Base-by-base conservation (phyloP, 2,888 invertebrate genomes). In the Congeria kusceri region DNA sequence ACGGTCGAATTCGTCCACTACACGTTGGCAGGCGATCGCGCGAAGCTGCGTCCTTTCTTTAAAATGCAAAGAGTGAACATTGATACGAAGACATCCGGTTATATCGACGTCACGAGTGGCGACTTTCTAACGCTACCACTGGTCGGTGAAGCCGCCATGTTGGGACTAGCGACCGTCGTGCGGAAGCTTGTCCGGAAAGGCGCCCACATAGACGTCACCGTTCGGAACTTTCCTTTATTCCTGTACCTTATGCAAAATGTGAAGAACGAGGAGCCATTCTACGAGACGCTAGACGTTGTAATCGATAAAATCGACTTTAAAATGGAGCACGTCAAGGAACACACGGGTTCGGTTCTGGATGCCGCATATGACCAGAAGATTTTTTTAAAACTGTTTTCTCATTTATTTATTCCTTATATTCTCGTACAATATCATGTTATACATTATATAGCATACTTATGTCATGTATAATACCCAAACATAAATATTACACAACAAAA, bases 291-390 rank as follows among this genome's bases (percentile, higher is more conserved):
- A 18, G 74, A 67, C 11, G 32, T 62, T 1, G 18, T 81, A 5
- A 15, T 68, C 3, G 63, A 70, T 7, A 77, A 66, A 46, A 62
- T 74, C 1, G 71, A 81, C 44, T 71, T 81, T 23, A 61, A 62
- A 25, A 67, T 67, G 18, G 49, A 62, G 18, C 18, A 59, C 23
- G n/a, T 47, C 18, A 32, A 11, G 11, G 11, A 32, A 32, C 32
- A 32, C 11, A 32, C 32, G 32, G 4, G 11, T 13, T 46, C 27
- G 0, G 28, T 81, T 1, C 53, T 77, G 13, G 64, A 64, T 57
- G 62, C 67, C n/a, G 81, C 71, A 13, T 77, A 73, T 49, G 76
- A 70, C 15, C 69, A 70, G 44, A 66, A n/a, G n/a, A n/a, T n/a
- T n/a, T n/a, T n/a, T n/a, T n/a, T n/a, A n/a, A n/a, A n/a, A n/a